Conservation (phyloP, 2,888 invertebrate genomes). For the Drosophila macrothrix region DNA sequence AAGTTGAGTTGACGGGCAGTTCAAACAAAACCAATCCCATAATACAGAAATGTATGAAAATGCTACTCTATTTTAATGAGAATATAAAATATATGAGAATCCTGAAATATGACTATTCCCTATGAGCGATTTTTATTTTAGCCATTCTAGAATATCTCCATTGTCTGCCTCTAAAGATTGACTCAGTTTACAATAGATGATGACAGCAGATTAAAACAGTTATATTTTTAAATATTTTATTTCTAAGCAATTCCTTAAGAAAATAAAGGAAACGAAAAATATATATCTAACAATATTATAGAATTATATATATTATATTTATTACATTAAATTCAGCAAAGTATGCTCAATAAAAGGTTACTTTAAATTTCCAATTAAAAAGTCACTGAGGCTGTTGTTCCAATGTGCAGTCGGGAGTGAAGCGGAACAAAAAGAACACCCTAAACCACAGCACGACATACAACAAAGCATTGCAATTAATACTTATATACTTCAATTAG, state of each 20-base stretch:
- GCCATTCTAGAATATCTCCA: background rate
- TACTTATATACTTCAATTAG: slow-evolving; percentile 80
- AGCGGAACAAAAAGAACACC: slow-evolving; percentile 29
- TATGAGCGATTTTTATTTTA: background rate
- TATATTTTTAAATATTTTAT: background rate
- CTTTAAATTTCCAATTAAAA: slow-evolving; percentile 63
- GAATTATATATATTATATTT: background rate
- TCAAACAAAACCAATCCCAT: background rate
- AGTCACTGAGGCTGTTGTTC: slow-evolving; percentile 18
- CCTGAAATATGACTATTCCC: background rate
- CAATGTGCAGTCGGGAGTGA: slow-evolving; percentile 23
- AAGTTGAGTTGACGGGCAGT: slow-evolving; percentile 2
- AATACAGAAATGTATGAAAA: background rate
- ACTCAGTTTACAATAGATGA: background rate
- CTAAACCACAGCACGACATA: slow-evolving; percentile 63
- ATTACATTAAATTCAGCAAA: background rate
- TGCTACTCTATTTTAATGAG: background rate
- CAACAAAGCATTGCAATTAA: slow-evolving; percentile 79
- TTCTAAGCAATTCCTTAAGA: background rate
- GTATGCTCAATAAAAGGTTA: background rate
- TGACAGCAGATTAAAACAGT: background rate
- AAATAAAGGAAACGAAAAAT: background rate
- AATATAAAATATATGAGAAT: background rate
- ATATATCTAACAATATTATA: background rate
- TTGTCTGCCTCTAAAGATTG: background rate